Percentiles rank a stretch among this genome's conserved stretches.
Evolutionary conservation across 2,113 vertebrate genomes (phyloP).

Genomic region (Misgurnus mizolepis): DNA sequence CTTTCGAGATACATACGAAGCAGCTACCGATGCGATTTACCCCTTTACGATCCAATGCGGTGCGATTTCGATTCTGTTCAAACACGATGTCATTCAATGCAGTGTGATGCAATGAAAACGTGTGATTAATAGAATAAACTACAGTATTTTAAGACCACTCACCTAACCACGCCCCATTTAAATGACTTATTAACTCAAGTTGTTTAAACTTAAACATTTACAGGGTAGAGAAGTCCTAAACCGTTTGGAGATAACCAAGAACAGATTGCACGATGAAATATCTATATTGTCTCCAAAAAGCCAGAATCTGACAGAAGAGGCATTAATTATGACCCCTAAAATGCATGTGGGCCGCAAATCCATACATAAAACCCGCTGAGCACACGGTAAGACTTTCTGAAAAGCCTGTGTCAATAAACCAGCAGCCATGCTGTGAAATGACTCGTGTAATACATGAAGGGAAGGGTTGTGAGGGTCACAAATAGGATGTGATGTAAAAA

Average conservation of each 20-base stretch:
- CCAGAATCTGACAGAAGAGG: background rate
- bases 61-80: too few relatives aligned
- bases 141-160: too few relatives aligned
- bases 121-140: too few relatives aligned
- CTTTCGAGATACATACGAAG: too few relatives aligned
- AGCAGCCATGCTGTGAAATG: slow-evolving; percentile 9
- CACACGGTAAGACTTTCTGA: background rate
- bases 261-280: background rate
- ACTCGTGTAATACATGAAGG: slow-evolving; percentile 27
- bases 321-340: background rate
- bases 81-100: too few relatives aligned
- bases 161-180: too few relatives aligned
- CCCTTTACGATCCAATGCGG: too few relatives aligned
- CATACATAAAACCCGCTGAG: background rate
- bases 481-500: slow-evolving; percentile 21
- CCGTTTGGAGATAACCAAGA: background rate
- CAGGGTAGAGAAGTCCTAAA: background rate
- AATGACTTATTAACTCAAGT: too few relatives aligned
- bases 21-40: too few relatives aligned
- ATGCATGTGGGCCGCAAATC: background rate
- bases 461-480: background rate
- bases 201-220: too few relatives aligned
- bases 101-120: too few relatives aligned
- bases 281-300: too few relatives aligned
- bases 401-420: slow-evolving; percentile 7